Evolutionary conservation across 2,113 vertebrate species (phyloP).

Genomic region (Choloepus hoffmanni): DNA sequence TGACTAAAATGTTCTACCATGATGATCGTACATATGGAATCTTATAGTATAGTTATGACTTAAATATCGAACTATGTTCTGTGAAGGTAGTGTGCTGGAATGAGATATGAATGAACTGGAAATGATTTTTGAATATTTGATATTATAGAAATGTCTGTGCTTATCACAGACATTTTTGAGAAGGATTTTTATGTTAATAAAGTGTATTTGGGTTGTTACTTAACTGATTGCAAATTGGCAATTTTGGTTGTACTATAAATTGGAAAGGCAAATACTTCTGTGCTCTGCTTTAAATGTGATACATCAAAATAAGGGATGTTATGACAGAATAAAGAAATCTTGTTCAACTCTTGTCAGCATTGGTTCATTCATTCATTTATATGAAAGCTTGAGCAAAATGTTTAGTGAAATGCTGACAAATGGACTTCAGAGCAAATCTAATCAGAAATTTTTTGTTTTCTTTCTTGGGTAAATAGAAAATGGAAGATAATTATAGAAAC

Average conservation of each 20-base stretch:
- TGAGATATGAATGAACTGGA: background rate
- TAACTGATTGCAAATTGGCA: slow-evolving; percentile 41
- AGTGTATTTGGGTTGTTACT: background rate
- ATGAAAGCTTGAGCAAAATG: slow-evolving; percentile 45
- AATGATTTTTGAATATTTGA: background rate
- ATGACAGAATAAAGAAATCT: slow-evolving; percentile 75
- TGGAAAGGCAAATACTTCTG: slow-evolving; percentile 65
- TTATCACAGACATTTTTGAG: background rate
- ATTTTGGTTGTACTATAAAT: slow-evolving; percentile 57
- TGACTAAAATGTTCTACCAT: background rate
- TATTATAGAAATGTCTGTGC: background rate
- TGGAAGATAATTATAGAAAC: slow-evolving; percentile 71
- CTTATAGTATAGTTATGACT: background rate
- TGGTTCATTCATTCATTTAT: slow-evolving; percentile 62
- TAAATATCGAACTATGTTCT: background rate
- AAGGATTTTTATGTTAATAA: slow-evolving; percentile 34
- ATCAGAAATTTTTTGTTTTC: slow-evolving; percentile 61
- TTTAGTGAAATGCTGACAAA: slow-evolving; percentile 72
- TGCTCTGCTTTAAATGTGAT: slow-evolving; percentile 75
- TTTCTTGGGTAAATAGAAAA: slow-evolving; percentile 28
- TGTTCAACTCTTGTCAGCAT: slow-evolving; percentile 58
- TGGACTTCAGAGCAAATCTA: slow-evolving; percentile 63
- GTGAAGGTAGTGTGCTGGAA: background rate
- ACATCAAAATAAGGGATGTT: slow-evolving; percentile 68
- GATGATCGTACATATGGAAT: background rate